Evolutionary conservation across 2,888 invertebrate species (phyloP).

Genomic region (Euclidia mi): DNA sequence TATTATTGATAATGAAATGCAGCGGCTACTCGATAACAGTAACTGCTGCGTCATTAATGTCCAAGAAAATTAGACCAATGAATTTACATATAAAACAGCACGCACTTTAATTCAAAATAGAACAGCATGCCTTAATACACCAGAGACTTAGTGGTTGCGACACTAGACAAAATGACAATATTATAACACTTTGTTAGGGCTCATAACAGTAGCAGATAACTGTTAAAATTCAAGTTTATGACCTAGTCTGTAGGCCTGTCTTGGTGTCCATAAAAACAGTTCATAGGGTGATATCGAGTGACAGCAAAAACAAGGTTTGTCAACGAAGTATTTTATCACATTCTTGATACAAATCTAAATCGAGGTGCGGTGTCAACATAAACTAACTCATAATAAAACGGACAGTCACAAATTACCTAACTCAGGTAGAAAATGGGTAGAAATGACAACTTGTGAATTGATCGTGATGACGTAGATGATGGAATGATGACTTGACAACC

Average conservation of each 20-base stretch:
- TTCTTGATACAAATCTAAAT: conserved; percentile 4
- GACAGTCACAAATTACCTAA: conserved; percentile 17
- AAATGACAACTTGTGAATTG: conserved; percentile 66
- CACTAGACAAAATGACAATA: background rate
- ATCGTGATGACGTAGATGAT: conserved; percentile 58
- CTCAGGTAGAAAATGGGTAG: conserved; percentile 26
- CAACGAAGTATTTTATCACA: conserved; percentile 2
- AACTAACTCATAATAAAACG: background rate
- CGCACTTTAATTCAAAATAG: background rate
- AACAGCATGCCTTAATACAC: background rate
- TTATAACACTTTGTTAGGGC: conserved; percentile 4
- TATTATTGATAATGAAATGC: too few relatives aligned
- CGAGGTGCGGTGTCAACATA: conserved; percentile 10
- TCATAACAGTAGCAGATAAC: conserved; percentile 6
- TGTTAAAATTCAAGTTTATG: conserved; percentile 7
- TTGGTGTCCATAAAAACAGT: conserved; percentile 15
- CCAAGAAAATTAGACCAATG: conserved; percentile 5
- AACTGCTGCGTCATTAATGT: background rate
- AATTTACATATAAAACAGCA: conserved; percentile 3
- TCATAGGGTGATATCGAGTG: background rate
- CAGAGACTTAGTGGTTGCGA: conserved; percentile 8
- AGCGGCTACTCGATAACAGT: background rate
- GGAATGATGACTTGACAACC: conserved; percentile 72
- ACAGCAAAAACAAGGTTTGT: conserved; percentile 5
- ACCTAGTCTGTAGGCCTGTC: conserved; percentile 6